Conservation (phyloP, 2,888 invertebrate species). For the Acrobasis consociella region DNA sequence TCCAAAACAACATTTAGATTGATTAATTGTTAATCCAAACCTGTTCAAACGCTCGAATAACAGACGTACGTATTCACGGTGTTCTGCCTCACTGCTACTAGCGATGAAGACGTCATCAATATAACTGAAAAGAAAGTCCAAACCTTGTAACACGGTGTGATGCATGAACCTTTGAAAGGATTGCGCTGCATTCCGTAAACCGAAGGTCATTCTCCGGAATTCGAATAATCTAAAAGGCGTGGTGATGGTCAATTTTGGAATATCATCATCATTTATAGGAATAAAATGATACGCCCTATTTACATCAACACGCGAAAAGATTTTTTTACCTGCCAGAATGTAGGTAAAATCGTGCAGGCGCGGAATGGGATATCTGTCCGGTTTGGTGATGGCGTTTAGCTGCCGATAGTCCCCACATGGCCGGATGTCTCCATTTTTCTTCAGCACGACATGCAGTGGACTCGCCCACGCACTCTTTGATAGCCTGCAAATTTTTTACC, state of each 20-base stretch:
- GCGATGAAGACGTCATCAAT: constrained; percentile 18
- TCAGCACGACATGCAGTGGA: too few species aligned
- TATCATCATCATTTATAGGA: constrained; percentile 24
- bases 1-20: constrained; percentile 21
- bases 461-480: constrained; percentile 36
- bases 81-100: background rate
- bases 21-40: constrained; percentile 20
- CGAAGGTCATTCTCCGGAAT: constrained; percentile 47
- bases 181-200: constrained; percentile 44
- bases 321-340: constrained; percentile 23
- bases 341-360: constrained; percentile 30
- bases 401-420: constrained; percentile 42
- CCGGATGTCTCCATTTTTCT: constrained; percentile 33
- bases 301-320: constrained; percentile 28
- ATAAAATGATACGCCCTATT: constrained; percentile 29
- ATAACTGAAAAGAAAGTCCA: constrained; percentile 20
- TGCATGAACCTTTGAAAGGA: constrained; percentile 44
- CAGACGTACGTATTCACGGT: constrained; percentile 5
- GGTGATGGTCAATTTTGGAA: constrained; percentile 28
- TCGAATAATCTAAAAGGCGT: constrained; percentile 43
- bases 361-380: constrained; percentile 33
- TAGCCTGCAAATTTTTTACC: constrained; percentile 36
- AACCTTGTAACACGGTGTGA: constrained; percentile 26
- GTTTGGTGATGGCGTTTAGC: constrained; percentile 32
- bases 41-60: constrained; percentile 20